Evolutionary conservation across 1,140 invertebrate species (phyloP).

Genomic region (Bilobella aurantiaca): DNA sequence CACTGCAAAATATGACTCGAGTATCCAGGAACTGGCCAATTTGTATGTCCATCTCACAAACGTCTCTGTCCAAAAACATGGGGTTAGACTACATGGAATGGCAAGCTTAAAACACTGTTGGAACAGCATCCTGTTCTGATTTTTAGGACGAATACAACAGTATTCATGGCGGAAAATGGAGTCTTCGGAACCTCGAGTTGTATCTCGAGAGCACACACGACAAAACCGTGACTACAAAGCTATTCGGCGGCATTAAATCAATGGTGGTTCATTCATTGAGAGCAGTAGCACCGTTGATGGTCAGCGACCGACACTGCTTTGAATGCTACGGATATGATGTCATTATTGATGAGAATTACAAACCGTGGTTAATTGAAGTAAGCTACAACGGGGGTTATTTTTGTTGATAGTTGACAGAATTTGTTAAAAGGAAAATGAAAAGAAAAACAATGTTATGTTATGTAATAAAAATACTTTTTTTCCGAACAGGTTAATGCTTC

Average conservation of each 20-base stretch:
- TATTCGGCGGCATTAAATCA: conserved; percentile 79
- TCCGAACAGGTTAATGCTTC: conserved; percentile 76
- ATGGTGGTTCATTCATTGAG: conserved; percentile 67
- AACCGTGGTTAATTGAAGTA: conserved; percentile 75
- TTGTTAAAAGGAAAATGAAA: no score
- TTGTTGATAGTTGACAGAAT: no score
- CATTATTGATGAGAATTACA: conserved; percentile 70
- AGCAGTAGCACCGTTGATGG: conserved; percentile 63
- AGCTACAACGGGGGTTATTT: no score
- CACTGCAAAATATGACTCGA: conserved; percentile 63
- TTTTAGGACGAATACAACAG: conserved; percentile 83
- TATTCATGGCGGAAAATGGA: conserved; percentile 88
- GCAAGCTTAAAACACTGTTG: background rate
- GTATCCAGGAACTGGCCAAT: conserved; percentile 63
- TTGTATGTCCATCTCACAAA: conserved; percentile 81
- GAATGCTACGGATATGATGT: conserved; percentile 80
- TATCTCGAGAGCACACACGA: conserved; percentile 85
- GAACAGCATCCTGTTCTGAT: conserved; percentile 3
- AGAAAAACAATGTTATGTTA: no score
- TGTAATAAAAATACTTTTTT: no score
- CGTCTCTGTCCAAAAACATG: conserved; percentile 77
- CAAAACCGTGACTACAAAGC: conserved; percentile 68
- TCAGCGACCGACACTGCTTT: conserved; percentile 66
- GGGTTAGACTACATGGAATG: conserved; percentile 45
- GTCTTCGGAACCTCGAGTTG: conserved; percentile 75